Evolutionary conservation across 2,797 vertebrate genomes (phyloP), one percentile per base, ranked within the genome.

Genomic region (Halcyon chelicuti): DNA sequence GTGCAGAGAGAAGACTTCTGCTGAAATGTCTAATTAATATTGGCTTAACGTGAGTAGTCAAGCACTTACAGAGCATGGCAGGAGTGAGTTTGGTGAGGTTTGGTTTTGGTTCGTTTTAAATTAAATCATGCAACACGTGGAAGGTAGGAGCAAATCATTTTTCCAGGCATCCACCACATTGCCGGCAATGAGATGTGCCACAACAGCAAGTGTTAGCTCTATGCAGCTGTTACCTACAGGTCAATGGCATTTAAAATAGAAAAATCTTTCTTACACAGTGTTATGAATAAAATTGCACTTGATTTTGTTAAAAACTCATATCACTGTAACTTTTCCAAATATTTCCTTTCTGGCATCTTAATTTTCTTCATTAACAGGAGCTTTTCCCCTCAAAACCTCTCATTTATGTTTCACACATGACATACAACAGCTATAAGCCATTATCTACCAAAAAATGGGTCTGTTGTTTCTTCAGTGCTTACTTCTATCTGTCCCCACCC

Each of bases 221-320:
- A 96, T 85, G 82, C 92, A 97, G 96, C 85, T 97, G 96, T 95
- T 95, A 93, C 72, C 74, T 97, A 92, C 85, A 96, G 91, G 94
- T 98, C 97, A 97, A 97, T 97, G 97, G 98, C 97, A 97, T 97
- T 97, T 97, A 98, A 98, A 97, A 97, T 98, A 98, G 97, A 98
- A 97, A 96, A 96, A 96, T 98, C 96, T 98, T 97, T 97, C 97
- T 97, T 97, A 97, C 91, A 97, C 97, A 97, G 97, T 98, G 94
- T 98, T 98, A 96, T 97, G 98, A 98, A 98, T 97, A 98, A 98
- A 98, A 98, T 97, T 98, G 98, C 98, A 98, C 97, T 98, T 98
- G 96, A 97, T 98, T 98, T 98, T 96, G 95, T 95, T 97, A 97
- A 94, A 97, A 98, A 97, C 95, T 97, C 88, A 0, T 93, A 97